Percentiles rank a stretch among this genome's conserved stretches.
These are phyloP conservation scores for Diorhabda carinulata DNA, from an alignment of 1,140 invertebrate species.

Conservation along the genomic window DNA sequence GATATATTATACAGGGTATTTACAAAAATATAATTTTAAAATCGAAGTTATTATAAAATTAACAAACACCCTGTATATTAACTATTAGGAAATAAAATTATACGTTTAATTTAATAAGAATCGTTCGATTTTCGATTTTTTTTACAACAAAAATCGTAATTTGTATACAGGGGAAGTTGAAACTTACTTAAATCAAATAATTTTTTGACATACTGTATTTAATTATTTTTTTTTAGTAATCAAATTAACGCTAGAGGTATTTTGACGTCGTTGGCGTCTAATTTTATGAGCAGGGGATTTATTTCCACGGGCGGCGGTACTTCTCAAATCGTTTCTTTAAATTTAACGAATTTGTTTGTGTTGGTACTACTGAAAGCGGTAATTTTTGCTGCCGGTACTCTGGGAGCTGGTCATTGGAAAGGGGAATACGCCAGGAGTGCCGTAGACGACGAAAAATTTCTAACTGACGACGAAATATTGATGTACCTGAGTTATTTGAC, in stretches of 20 bases:
- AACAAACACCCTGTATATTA: too few relatives aligned
- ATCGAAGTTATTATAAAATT: too few relatives aligned
- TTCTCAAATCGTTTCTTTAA: constrained; percentile 71
- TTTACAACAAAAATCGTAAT: too few relatives aligned
- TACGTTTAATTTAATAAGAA: too few relatives aligned
- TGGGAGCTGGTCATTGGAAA: constrained; percentile 64
- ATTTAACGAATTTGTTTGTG: constrained; percentile 76
- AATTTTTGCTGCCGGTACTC: constrained; percentile 72
- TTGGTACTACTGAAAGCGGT: constrained; percentile 76
- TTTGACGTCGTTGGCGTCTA: constrained; percentile 38
- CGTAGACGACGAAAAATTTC: constrained; percentile 46
- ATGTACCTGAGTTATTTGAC: constrained; percentile 42
- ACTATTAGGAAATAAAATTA: too few relatives aligned
- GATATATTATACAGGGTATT: too few relatives aligned
- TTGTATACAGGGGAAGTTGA: too few relatives aligned
- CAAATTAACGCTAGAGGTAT: constrained; percentile 35
- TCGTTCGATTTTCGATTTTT: too few relatives aligned
- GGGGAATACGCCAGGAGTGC: constrained; percentile 55
- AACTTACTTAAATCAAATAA: too few relatives aligned
- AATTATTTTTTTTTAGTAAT: neutral
- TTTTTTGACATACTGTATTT: neutral
- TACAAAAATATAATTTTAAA: too few relatives aligned
- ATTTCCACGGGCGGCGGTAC: constrained; percentile 32
- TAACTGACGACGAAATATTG: constrained; percentile 42
- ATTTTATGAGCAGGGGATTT: constrained; percentile 39